Percentiles rank a stretch among this genome's conserved stretches.
phyloP scores from a whole-genome alignment of 2,888 invertebrate species.

The Lissonota sp. region DNA sequence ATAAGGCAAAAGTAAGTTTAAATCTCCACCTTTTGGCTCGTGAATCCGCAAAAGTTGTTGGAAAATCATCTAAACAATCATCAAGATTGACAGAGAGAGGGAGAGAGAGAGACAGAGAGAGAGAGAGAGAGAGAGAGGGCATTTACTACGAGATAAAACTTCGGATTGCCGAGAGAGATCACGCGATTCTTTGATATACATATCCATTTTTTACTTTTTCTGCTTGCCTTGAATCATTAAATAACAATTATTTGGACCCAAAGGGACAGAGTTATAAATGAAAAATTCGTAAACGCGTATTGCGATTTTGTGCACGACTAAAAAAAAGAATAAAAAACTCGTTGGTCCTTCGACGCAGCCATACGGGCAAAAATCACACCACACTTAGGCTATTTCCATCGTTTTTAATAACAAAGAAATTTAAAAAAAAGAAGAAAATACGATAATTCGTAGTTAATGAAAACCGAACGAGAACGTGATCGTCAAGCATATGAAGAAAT shows the following conservation, averaged over 20 bases:
- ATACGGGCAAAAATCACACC: constrained; percentile 7
- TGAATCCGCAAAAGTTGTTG: constrained; percentile 34
- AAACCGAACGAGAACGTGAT: constrained; percentile 36
- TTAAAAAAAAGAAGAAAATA: constrained; percentile 28
- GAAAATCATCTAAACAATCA: constrained; percentile 35
- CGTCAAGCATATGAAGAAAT: constrained; percentile 16
- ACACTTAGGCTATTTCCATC: constrained; percentile 53
- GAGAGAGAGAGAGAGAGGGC: constrained; percentile 36
- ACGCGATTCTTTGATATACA: constrained; percentile 66
- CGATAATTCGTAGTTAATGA: constrained; percentile 46
- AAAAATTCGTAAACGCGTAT: constrained; percentile 28
- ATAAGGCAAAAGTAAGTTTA: constrained; percentile 38
- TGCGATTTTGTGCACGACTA: constrained; percentile 35
- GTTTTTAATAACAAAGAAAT: constrained; percentile 50
- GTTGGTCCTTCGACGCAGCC: constrained; percentile 41
- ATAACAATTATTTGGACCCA: constrained; percentile 42
- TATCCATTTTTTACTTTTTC: constrained; percentile 67
- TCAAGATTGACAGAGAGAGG: no score
- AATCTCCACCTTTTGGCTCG: constrained; percentile 46
- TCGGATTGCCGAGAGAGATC: constrained; percentile 32
- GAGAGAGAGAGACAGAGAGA: not conserved
- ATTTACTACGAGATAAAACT: constrained; percentile 39
- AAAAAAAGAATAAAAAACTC: constrained; percentile 36
- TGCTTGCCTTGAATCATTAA: constrained; percentile 61
- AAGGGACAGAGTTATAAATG: not conserved